Evolutionary conservation across 2,888 invertebrate species (phyloP), one percentile per base, ranked within the genome.

Genomic region (Elaeidobius kamerunicus): DNA sequence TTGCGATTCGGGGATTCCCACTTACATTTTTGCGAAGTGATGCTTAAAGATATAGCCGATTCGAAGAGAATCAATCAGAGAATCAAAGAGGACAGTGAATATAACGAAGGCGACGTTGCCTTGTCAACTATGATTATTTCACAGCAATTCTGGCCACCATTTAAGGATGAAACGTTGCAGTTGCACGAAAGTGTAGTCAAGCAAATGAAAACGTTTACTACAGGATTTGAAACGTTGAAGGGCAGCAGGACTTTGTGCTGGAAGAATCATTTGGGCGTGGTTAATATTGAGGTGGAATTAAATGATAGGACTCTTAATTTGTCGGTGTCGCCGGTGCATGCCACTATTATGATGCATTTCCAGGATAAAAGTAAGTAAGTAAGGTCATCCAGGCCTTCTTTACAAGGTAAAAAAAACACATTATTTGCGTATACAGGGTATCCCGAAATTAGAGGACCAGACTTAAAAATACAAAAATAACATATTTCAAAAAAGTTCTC

Each of bases 61-160:
- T 98, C 98, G 0, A 92, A 93, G 67, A 81, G 94, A 61, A 91
- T 98, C 42, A 95, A 96, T 74, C 81, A 87, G 7, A 81, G 88
- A 45, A 86, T 92, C 59, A 88, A 89, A 62, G 84, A 88, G 59
- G 88, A 88, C 63, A 76, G 80, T 3, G 78, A 73, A 61, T 83
- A 79, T 61, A 76, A 57, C 11, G 70, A 71, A 53, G 61, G 49
- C 46, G 66, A 61, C 35, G 82, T 89, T 58, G 81, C 84, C 17
- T 80, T 88, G 19, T 84, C 84, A 60, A 88, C 93, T 1, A 84
- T 97, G 74, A 92, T 98, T 61, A 78, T 99, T n/a, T 98, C 97
- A 0, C 93, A 94, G 1, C 96, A 98, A 71, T 99, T 97, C 76
- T 99, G 98, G 98, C 98, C 98, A 1, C 85, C 91, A 6, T 94